phyloP scores from a whole-genome alignment of 2,797 vertebrate species.

The Aldrovandia affinis region DNA sequence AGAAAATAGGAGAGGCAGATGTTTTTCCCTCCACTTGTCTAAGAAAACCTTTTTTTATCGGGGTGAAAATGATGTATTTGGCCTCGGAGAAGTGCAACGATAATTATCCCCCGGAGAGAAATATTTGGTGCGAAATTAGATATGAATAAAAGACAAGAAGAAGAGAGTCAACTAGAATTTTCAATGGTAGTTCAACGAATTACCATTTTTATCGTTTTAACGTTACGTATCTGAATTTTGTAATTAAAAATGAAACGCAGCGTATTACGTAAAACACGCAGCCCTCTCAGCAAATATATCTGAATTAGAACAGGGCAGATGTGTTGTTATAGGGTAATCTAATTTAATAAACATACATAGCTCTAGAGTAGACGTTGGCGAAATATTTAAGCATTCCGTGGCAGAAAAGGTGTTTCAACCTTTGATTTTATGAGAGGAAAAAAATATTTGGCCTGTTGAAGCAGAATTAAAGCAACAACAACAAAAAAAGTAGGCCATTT shows the following conservation, averaged over 20 bases:
- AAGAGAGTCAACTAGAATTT: constrained; percentile 63
- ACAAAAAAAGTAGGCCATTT: not conserved
- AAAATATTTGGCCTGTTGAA: not conserved
- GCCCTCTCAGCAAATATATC: not conserved
- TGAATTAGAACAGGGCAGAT: not conserved
- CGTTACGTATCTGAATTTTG: constrained; percentile 13
- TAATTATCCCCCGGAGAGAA: constrained; percentile 79
- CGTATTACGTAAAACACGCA: not conserved
- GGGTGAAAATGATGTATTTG: constrained; percentile 71
- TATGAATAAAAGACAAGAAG: constrained; percentile 60
- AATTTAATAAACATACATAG: not conserved
- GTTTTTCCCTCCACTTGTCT: constrained; percentile 67
- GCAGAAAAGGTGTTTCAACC: not conserved
- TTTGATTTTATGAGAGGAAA: not conserved
- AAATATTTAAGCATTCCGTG: not conserved
- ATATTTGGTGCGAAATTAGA: constrained; percentile 66
- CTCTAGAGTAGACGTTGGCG: not conserved
- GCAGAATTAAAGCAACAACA: not conserved
- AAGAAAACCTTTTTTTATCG: constrained; percentile 58
- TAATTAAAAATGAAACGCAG: not conserved
- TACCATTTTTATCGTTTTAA: not conserved
- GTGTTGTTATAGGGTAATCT: not conserved
- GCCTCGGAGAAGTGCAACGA: constrained; percentile 62
- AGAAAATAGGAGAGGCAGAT: constrained; percentile 80
- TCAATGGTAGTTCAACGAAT: constrained; percentile 9